These are phyloP conservation scores for Saccostrea glomerata DNA, from an alignment of 1,140 invertebrate genomes.

Conservation along the genomic window DNA sequence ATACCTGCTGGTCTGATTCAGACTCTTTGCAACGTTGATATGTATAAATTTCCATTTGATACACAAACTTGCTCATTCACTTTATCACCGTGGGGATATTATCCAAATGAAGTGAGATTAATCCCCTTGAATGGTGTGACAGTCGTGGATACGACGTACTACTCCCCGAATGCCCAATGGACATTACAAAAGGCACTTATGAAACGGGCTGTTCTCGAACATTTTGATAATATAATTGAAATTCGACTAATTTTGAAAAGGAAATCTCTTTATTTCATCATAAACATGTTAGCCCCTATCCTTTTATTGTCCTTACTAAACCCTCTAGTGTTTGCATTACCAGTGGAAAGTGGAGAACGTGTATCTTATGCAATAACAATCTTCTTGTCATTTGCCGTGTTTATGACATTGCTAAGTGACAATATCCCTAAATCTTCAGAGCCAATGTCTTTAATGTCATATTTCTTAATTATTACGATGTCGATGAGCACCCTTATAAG, in stretches of 20 bases:
- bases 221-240: not conserved
- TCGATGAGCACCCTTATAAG: constrained; percentile 32
- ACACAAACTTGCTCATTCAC: constrained; percentile 28
- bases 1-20: not conserved
- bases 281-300: constrained; percentile 36
- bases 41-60: constrained; percentile 45
- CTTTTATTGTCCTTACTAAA: constrained; percentile 28
- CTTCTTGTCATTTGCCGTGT: constrained; percentile 31
- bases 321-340: constrained; percentile 31
- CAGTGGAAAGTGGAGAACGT: constrained; percentile 35
- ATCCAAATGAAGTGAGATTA: not conserved
- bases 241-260: constrained; percentile 22
- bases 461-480: constrained; percentile 28
- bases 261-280: constrained; percentile 25
- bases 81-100: constrained; percentile 14
- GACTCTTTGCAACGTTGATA: constrained; percentile 26
- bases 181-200: not conserved
- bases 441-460: constrained; percentile 40
- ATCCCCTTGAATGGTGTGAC: not conserved
- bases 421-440: constrained; percentile 38
- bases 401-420: constrained; percentile 35
- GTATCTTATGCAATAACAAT: constrained; percentile 42
- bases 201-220: not conserved
- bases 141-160: not conserved
- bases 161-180: not conserved